phyloP scores from a whole-genome alignment of 2,888 invertebrate species.

The Agrochola macilenta region DNA sequence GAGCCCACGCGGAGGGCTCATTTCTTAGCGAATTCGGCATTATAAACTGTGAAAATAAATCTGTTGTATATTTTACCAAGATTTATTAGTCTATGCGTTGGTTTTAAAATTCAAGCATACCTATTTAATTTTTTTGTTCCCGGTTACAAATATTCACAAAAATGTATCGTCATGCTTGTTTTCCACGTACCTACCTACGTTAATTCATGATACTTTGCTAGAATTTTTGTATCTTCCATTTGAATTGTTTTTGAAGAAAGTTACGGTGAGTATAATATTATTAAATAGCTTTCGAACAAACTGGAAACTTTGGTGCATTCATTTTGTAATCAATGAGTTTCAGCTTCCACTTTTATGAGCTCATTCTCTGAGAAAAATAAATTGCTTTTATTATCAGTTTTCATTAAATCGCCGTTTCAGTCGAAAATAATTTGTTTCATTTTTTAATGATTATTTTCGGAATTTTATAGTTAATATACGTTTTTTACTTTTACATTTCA shows the following conservation, averaged over 20 bases:
- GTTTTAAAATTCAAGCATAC: too few species aligned
- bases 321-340: slow-evolving; percentile 1
- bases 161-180: too few species aligned
- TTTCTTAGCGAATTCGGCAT: too few species aligned
- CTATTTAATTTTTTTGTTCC: too few species aligned
- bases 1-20: too few species aligned
- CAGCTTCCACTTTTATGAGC: not conserved
- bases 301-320: not conserved
- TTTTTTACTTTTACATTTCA: not conserved
- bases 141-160: too few species aligned
- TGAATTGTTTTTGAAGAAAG: not conserved
- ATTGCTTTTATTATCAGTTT: slow-evolving; percentile 6
- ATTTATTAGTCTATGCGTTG: too few species aligned
- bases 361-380: not conserved
- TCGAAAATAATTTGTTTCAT: not conserved
- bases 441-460: not conserved
- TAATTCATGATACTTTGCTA: not conserved
- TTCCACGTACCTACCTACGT: not conserved
- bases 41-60: too few species aligned
- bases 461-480: not conserved
- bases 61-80: too few species aligned
- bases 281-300: slow-evolving; percentile 5
- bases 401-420: not conserved
- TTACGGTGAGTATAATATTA: not conserved
- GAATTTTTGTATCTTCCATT: not conserved